Base-by-base conservation (phyloP, 1,140 invertebrate species). In the Drosophila seguyi region DNA sequence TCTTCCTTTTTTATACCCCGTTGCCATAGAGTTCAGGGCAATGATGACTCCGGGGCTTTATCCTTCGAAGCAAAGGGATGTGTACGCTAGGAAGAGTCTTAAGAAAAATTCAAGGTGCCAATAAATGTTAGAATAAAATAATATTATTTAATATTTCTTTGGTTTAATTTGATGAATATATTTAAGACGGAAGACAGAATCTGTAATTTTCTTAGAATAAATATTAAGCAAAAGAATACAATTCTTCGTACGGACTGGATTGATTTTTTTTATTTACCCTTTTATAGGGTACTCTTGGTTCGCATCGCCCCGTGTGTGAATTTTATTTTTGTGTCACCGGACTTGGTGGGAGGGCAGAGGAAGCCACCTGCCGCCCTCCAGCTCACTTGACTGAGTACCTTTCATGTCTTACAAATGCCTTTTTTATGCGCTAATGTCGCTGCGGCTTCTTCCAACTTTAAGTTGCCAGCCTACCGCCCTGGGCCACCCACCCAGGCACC, bases 391-490 rank as follows among this genome's bases (percentile, higher is more conserved):
- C 77, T 75, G 85, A 88, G 73, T 90, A 63, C 85, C 85, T 88
- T 88, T 90, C 85, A 85, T 90, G 85, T 88, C 78, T 65, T 85
- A 85, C 85, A 90, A 90, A 90, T 90, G 85, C 81, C 78, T 81
- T 90, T 90, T 90, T 90, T 90, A 90, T 90, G 85, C 85, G 68
- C 75, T 87, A 85, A 85, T 85, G 78, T 84, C 53, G 65, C 81
- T 88, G 85, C 62, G 81, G 84, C 77, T 88, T 81, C 72, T 58
- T 50, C 61, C 56, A 69, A 78, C 72, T 85, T 83, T 47, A 74
- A 78, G 58, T 60, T 75, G 25, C 29, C 66, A 50, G 61, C 59
- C 59, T 56, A 56, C 60, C 14, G 27, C 11, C 22, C 45, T 8
- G 29, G 29, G 47, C 55, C 57, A 52, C 20, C 68, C 45, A 45